phyloP scores from a whole-genome alignment of 1,140 invertebrate species.

The Protaetia brevitarsis region DNA sequence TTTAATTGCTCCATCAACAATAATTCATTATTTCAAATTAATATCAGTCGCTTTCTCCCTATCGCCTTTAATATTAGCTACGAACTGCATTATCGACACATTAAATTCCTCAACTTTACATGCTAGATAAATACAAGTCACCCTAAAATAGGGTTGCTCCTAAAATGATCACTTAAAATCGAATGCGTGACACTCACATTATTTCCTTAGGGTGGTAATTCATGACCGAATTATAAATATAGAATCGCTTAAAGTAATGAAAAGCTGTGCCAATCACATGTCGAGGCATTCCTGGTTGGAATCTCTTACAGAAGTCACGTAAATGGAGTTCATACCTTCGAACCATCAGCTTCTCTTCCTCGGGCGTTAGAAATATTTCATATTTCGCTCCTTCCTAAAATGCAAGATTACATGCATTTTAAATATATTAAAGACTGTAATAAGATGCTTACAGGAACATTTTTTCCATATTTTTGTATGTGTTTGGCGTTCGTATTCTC shows the following conservation, averaged over 20 bases:
- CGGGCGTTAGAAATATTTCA: constrained; percentile 69
- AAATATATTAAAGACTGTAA: constrained; percentile 18
- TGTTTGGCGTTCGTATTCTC: constrained; percentile 78
- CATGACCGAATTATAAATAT: constrained; percentile 94
- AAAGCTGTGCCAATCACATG: constrained; percentile 89
- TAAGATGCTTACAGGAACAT: constrained; percentile 55
- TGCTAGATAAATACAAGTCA: constrained; percentile 95
- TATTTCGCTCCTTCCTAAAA: constrained; percentile 54
- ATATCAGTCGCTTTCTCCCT: constrained; percentile 90
- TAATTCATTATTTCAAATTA: constrained; percentile 93
- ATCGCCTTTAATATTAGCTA: constrained; percentile 90
- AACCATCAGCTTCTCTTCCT: constrained; percentile 78
- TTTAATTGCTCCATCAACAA: constrained; percentile 92
- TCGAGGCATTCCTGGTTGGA: constrained; percentile 90
- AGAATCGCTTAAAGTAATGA: constrained; percentile 97
- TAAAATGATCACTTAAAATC: background rate
- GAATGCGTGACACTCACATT: constrained; percentile 58
- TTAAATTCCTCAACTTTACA: constrained; percentile 99
- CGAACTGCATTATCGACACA: constrained; percentile 95
- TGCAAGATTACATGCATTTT: constrained; percentile 28
- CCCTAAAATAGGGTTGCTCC: constrained; percentile 53
- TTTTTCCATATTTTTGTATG: constrained; percentile 65
- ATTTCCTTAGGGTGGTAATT: constrained; percentile 98
- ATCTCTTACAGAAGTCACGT: constrained; percentile 89
- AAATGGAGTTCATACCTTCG: constrained; percentile 83